Evolutionary conservation across 2,113 vertebrate species (phyloP), one percentile per base, ranked within the genome.

Genomic region (Nothobranchius furzeri): DNA sequence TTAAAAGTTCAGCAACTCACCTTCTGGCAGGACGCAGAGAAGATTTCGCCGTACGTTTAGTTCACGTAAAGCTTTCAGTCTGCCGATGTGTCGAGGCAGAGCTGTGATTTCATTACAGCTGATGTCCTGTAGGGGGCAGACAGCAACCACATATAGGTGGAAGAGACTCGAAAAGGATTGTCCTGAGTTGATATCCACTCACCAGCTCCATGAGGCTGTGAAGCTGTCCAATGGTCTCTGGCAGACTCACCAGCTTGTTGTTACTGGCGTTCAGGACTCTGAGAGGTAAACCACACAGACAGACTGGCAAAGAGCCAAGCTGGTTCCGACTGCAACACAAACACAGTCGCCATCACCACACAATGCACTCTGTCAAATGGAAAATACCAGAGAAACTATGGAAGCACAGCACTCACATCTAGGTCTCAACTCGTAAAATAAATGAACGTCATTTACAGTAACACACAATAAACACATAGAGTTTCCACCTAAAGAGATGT

Each of bases 181-280:
- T 40, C 7, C 37, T 40, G 37, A 40, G 7, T 40, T 40, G 37
- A 40, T 40, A 9, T 30, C 30, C 30, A 11, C 76, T 75, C 90
- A 98, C 96, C 94, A 99, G 93, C 90, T 99, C 96, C 96, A 97
- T 98, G 85, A 99, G 94, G 79, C 89, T 75, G 64, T 92, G 95
- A 83, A 99, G 94, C 85, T 95, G 95, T 76, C 95, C 94, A 78
- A 99, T 95, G 89, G 94, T 93, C 86, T 97, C 96, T 1, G 97
- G 97, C 65, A 99, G 93, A 15, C 93, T 92, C 71, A 94, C 95
- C 84, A 99, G 94, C 87, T 97, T 99, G 94, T 99, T 99, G 95
- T 99, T 98, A 91, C 95, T 96, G 87, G 95, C 95, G 56, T 97
- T 98, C 89, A 99, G 94, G 84, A 99, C 96, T 87, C 94, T 93